Conservation (phyloP, 2,888 invertebrate genomes). For the Artemia sinica region DNA sequence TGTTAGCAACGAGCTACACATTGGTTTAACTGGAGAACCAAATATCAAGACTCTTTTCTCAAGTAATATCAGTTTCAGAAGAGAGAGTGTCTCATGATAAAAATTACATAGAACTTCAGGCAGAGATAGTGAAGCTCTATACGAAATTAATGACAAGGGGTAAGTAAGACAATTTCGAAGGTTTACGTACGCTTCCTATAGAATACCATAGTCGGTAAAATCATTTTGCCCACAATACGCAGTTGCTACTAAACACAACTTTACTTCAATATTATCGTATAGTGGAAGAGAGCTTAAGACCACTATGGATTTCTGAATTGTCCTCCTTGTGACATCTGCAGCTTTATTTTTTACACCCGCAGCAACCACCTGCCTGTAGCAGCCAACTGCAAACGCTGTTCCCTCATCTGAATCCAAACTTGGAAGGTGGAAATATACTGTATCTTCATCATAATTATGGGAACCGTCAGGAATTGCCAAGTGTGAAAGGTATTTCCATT, state of each 20-base stretch:
- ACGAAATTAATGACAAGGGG: background rate
- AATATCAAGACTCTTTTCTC: slow-evolving; percentile 78
- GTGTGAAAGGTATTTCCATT: slow-evolving; percentile 92
- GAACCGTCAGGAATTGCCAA: slow-evolving; percentile 93
- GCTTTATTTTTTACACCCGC: slow-evolving; percentile 79
- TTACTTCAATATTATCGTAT: slow-evolving; percentile 84
- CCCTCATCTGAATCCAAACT: slow-evolving; percentile 61
- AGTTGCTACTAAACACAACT: slow-evolving; percentile 85
- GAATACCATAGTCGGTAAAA: slow-evolving; percentile 64
- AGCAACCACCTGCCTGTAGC: slow-evolving; percentile 90
- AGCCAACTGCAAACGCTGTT: slow-evolving; percentile 88
- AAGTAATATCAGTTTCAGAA: slow-evolving; percentile 78
- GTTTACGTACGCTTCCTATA: slow-evolving; percentile 81
- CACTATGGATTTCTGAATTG: slow-evolving; percentile 95
- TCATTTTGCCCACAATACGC: slow-evolving; percentile 93
- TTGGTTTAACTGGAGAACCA: slow-evolving; percentile 73
- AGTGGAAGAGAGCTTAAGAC: slow-evolving; percentile 75
- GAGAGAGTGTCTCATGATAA: slow-evolving; percentile 72
- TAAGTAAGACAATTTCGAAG: slow-evolving; percentile 60
- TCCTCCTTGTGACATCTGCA: slow-evolving; percentile 86
- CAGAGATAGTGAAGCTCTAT: slow-evolving; percentile 30
- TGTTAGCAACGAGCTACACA: slow-evolving; percentile 70
- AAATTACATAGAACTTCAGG: slow-evolving; percentile 63
- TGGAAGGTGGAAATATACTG: slow-evolving; percentile 87
- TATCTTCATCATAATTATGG: slow-evolving; percentile 86